Percentiles rank a stretch among this genome's conserved stretches.
Conservation (phyloP, 2,113 vertebrate species). For the Ochotona princeps region DNA sequence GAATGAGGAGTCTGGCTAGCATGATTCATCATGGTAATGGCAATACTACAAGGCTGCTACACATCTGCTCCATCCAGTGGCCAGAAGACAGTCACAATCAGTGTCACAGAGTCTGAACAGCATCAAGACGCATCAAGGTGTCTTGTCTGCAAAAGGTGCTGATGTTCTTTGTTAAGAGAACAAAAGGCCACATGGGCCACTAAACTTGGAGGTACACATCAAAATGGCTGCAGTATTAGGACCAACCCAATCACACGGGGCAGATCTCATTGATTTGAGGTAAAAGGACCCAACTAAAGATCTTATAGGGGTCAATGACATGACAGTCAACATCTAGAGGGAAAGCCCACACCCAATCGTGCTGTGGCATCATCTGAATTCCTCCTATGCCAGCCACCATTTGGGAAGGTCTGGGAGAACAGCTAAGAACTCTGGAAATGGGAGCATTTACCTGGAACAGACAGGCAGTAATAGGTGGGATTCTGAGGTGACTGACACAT, state of each 20-base stretch:
- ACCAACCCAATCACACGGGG: background rate
- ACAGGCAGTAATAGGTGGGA: background rate
- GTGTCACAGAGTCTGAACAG: background rate
- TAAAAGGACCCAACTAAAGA: background rate
- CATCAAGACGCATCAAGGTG: background rate
- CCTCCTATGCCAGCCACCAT: background rate
- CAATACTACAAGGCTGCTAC: too few relatives aligned
- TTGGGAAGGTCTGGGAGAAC: background rate
- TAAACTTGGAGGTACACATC: background rate
- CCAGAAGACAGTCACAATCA: background rate
- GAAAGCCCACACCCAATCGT: fast-evolving
- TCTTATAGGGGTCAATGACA: background rate
- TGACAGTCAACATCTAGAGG: background rate
- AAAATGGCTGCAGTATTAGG: background rate
- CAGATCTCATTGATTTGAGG: background rate
- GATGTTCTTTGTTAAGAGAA: background rate
- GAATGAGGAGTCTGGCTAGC: background rate
- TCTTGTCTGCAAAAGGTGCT: background rate
- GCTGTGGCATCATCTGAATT: background rate
- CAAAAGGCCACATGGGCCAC: background rate
- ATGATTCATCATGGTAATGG: background rate
- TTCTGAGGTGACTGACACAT: background rate
- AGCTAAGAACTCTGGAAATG: background rate
- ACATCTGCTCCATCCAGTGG: background rate
- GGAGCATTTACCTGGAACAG: background rate